phyloP scores from a whole-genome alignment of 2,888 invertebrate species.

The Plusia festucae region DNA sequence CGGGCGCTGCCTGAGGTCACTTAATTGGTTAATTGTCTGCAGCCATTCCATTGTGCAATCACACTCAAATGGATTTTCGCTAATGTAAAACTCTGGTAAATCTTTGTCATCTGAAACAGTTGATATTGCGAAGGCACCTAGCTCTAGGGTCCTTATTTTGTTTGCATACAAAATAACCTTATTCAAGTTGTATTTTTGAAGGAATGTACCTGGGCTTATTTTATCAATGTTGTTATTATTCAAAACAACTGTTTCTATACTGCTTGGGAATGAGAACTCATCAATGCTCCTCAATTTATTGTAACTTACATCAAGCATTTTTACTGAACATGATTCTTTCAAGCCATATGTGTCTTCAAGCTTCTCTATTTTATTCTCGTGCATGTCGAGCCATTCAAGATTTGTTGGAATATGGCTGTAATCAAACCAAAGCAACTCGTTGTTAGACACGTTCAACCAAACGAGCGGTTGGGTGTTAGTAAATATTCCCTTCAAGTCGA shows the following conservation, averaged over 20 bases:
- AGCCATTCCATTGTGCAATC: slow-evolving; percentile 97
- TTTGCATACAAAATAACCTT: slow-evolving; percentile 94
- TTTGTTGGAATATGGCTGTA: slow-evolving; percentile 93
- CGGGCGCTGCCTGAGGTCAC: slow-evolving; percentile 92
- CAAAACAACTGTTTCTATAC: slow-evolving; percentile 92
- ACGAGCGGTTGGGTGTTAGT: slow-evolving; percentile 92
- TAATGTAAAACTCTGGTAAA: slow-evolving; percentile 94
- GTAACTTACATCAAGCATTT: slow-evolving; percentile 93
- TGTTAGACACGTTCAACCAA: slow-evolving; percentile 95
- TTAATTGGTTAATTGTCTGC: slow-evolving; percentile 93
- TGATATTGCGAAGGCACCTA: slow-evolving; percentile 92
- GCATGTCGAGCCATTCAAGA: slow-evolving; percentile 95
- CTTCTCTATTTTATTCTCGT: slow-evolving; percentile 93
- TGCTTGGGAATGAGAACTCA: slow-evolving; percentile 92
- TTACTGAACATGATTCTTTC: slow-evolving; percentile 91
- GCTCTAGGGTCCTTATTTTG: slow-evolving; percentile 92
- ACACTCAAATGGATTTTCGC: slow-evolving; percentile 95
- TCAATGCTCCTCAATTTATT: slow-evolving; percentile 92
- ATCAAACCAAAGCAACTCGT: slow-evolving; percentile 94
- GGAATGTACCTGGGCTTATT: slow-evolving; percentile 92
- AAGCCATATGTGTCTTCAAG: slow-evolving; percentile 93
- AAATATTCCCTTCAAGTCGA: slow-evolving; percentile 94
- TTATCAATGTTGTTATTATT: slow-evolving; percentile 93
- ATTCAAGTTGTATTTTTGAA: slow-evolving; percentile 92
- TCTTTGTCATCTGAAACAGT: slow-evolving; percentile 91